A percentile compares a stretch with the other conserved stretches of the same genome.
These are phyloP conservation scores for Macquaria ambigua DNA, from an alignment of 2,113 vertebrate genomes.

Conservation along the genomic window DNA sequence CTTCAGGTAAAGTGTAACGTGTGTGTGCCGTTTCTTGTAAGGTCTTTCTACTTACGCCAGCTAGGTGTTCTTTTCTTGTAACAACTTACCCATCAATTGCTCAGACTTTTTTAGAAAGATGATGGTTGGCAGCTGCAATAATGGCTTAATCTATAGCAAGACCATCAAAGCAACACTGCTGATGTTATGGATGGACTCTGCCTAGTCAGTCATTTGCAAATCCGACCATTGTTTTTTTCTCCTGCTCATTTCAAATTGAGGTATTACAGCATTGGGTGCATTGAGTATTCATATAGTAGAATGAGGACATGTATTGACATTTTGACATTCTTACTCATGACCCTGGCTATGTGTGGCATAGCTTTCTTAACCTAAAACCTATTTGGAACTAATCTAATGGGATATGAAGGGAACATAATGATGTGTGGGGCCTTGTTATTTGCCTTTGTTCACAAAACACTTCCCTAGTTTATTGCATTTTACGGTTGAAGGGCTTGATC, in stretches of 20 bases:
- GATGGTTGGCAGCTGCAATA: constrained; percentile 21
- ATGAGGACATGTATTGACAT: constrained; percentile 40
- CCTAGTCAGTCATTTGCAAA: constrained; percentile 10
- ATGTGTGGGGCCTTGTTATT: constrained; percentile 80
- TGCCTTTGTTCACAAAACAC: constrained; percentile 84
- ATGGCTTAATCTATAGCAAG: constrained; percentile 30
- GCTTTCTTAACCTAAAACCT: constrained; percentile 63
- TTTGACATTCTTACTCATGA: constrained; percentile 63
- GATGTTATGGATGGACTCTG: constrained; percentile 5
- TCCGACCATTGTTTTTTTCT: not conserved
- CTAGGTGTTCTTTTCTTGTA: constrained; percentile 26
- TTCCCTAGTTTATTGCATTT: constrained; percentile 84
- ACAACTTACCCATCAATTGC: constrained; percentile 6
- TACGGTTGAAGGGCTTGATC: constrained; percentile 81
- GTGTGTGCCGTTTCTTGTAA: constrained; percentile 46
- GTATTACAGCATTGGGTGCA: constrained; percentile 15
- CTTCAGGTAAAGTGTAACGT: constrained; percentile 61
- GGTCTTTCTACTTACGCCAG: constrained; percentile 44
- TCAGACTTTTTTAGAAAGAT: constrained; percentile 12
- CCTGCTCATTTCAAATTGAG: constrained; percentile 6
- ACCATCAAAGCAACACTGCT: constrained; percentile 20
- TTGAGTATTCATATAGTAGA: constrained; percentile 12
- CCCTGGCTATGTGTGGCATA: constrained; percentile 41
- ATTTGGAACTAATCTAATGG: constrained; percentile 74
- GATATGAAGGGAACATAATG: constrained; percentile 81